A percentile compares a stretch with the other conserved stretches of the same genome.
These are phyloP conservation scores for Leptonema lineaticorne DNA, from an alignment of 1,140 invertebrate species.

Conservation along the genomic window DNA sequence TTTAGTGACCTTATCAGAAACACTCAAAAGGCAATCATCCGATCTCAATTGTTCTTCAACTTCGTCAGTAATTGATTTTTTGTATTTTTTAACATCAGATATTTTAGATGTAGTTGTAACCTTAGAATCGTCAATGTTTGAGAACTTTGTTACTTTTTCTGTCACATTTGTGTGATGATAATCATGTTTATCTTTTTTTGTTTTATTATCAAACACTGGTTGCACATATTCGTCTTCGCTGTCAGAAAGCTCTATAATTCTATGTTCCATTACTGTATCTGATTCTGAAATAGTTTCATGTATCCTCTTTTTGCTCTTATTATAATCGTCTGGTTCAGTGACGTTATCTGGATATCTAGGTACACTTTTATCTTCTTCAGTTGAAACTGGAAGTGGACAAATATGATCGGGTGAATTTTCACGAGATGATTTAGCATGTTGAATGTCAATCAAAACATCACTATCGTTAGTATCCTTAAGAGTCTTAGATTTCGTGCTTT, in stretches of 20 bases:
- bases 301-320: constrained; percentile 44
- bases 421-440: constrained; percentile 69
- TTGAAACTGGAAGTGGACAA: constrained; percentile 62
- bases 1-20: constrained; percentile 63
- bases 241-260: constrained; percentile 58
- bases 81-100: constrained; percentile 48
- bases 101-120: constrained; percentile 46
- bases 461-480: constrained; percentile 47
- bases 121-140: constrained; percentile 47
- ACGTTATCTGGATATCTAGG: constrained; percentile 70
- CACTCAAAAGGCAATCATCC: constrained; percentile 60
- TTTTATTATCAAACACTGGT: constrained; percentile 44
- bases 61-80: constrained; percentile 46
- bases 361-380: constrained; percentile 59
- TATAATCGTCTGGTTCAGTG: constrained; percentile 68
- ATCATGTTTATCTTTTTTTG: constrained; percentile 46
- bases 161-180: constrained; percentile 54
- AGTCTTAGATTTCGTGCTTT: constrained; percentile 36
- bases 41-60: constrained; percentile 48
- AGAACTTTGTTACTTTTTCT: constrained; percentile 58
- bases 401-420: constrained; percentile 69
- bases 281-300: constrained; percentile 54
- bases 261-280: constrained; percentile 49
- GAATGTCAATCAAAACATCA: constrained; percentile 62
- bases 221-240: constrained; percentile 51